Evolutionary conservation across 2,113 vertebrate species (phyloP).

Genomic region (Coryphaenoides rupestris): DNA sequence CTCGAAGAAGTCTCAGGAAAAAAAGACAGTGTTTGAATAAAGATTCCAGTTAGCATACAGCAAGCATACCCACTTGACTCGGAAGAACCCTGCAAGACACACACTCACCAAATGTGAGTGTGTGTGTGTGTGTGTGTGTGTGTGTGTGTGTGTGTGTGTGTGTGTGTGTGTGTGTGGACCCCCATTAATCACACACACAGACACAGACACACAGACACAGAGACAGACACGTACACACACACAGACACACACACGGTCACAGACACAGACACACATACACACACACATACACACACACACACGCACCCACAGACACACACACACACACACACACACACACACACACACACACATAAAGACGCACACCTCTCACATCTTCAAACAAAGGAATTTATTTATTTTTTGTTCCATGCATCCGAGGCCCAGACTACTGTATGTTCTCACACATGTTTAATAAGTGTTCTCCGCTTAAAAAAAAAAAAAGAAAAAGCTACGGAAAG

Average conservation of each 20-base stretch:
- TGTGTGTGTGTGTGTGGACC: too few relatives aligned
- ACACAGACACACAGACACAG: slow-evolving; percentile 24
- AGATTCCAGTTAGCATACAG: slow-evolving; percentile 23
- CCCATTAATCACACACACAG: slow-evolving; percentile 16
- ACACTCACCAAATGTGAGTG: not conserved
- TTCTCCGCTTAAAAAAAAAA: slow-evolving; percentile 39
- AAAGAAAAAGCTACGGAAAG: not conserved
- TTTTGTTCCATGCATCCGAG: not conserved
- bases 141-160: too few relatives aligned
- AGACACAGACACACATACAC: too few relatives aligned
- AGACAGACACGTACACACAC: not conserved
- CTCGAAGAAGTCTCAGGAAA: not conserved
- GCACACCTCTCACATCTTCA: not conserved
- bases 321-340: slow-evolving; percentile 13
- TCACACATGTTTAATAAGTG: slow-evolving; percentile 48
- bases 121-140: too few relatives aligned
- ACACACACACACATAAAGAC: slow-evolving; percentile 31
- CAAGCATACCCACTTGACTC: slow-evolving; percentile 19
- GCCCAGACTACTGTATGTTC: slow-evolving; percentile 16
- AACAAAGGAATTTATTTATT: not conserved
- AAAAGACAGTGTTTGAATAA: slow-evolving; percentile 34
- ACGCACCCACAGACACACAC: not conserved
- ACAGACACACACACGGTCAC: not conserved
- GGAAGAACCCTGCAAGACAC: slow-evolving; percentile 8
- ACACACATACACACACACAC: slow-evolving; percentile 30